Base-by-base conservation (phyloP, 2,888 invertebrate species). In the Rhyacophila evoluta region DNA sequence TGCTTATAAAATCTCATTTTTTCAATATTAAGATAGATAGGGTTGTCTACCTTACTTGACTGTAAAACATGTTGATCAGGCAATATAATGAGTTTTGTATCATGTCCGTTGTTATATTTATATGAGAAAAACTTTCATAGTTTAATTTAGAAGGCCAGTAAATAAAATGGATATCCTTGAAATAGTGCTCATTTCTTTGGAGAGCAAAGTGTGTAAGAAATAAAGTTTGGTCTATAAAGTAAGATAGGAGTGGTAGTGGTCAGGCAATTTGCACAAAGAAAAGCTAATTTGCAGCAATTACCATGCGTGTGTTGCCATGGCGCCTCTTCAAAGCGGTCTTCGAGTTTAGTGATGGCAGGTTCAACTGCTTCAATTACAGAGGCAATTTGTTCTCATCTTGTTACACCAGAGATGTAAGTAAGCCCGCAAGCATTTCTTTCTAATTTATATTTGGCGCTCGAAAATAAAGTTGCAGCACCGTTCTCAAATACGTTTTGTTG, bases 281-380 rank as follows among this genome's bases (percentile, higher is more conserved):
- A 55, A 25, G 55, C 55, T 19, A 55, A 55, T 55, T 55, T 19
- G 15, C 55, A 55, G 15, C 55, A 55, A 55, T 55, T 55, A 55
- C 55, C 6, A 55, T 55, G 55, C 55, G 12, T 55, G 19, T 15
- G 41, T 19, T 25, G 25, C 55, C 19, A 55, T 55, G 15, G 55
- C 12, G 39, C 19, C 55, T 12, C 55, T 55, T 55, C 15, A 19
- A 55, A 55, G 19, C 8, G 19, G 55, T 55, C 55, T 25, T 55
- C 55, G 55, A 55, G 55, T 55, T 55, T 55, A 55, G 29, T 33
- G 29, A 33, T 33, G 29, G 29, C 6, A 33, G 55, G 55, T 19
- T 55, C 55, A 55, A 55, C 55, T 55, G 19, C 55, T 55, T 55
- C 55, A 15, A 55, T 55, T 55, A 55, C 55, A 55, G 19, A 15